Base-by-base conservation (phyloP, 2,797 vertebrate genomes). In the Trematomus bernacchii region DNA sequence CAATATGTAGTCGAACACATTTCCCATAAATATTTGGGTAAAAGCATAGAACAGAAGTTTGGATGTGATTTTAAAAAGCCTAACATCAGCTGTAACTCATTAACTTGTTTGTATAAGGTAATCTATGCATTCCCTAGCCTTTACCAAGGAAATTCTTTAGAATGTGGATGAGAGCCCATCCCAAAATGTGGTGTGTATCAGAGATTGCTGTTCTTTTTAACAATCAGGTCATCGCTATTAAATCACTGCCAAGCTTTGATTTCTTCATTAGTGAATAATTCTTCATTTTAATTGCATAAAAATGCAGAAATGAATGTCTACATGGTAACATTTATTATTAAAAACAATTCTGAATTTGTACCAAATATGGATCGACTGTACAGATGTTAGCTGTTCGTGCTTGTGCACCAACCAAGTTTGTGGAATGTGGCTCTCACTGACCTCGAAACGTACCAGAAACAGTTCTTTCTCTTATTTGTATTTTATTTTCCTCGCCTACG, bases 71-170 rank as follows among this genome's bases (percentile, higher is more conserved):
- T n/a, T 66, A 37, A 13, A 57, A 69, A 69, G 18, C 15, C 23
- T 23, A 66, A 53, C 50, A 27, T 66, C 74, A 78, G 59, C 74
- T 81, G 59, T 42, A 30, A 69, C 3, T 40, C 27, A 72, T 85
- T 78, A 72, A 37, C 52, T 43, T 42, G n/a, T 2, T 10, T 37
- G 60, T 15, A 69, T 23, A 68, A 50, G 10, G 44, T 44, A 55
- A 70, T 54, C 33, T 37, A 44, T 33, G 60, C 10, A 40, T 52
- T 46, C 51, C 23, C 8, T 37, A 6, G 33, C 33, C 18, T 53
- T 60, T 3, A 21, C 7, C 10, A 21, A 52, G 51, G 47, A 64
- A 50, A 64, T 50, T 16, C 10, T n/a, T 46, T 37, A 47, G 33
- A 64, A 51, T 51, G 37, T 64, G 12, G 15, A 19, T 64, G 67